A percentile compares a stretch with the other conserved stretches of the same genome.
Evolutionary conservation across 2,888 invertebrate genomes (phyloP).

Genomic region (Aporophyla lueneburgensis): DNA sequence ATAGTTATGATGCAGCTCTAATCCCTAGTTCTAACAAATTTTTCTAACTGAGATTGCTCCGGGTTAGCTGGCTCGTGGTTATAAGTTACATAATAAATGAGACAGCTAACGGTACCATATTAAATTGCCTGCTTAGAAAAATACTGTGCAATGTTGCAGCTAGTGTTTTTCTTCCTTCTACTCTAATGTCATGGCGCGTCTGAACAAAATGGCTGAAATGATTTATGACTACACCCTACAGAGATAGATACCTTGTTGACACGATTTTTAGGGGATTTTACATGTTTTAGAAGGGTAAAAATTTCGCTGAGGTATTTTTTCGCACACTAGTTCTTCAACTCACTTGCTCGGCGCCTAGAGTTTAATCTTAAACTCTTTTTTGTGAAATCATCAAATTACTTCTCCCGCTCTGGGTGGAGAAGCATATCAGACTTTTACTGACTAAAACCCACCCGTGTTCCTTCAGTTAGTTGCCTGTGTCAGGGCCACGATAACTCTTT

Average conservation of each 20-base stretch:
- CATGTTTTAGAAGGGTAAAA: too few species aligned
- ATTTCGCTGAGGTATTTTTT: too few species aligned
- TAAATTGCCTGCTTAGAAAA: conserved; percentile 26
- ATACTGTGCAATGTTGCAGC: not conserved
- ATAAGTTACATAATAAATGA: conserved; percentile 20
- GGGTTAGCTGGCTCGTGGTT: not conserved
- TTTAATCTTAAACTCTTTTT: too few species aligned
- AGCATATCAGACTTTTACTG: too few species aligned
- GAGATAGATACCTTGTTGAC: not conserved
- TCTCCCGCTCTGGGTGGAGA: too few species aligned
- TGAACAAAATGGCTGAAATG: not conserved
- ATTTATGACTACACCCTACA: not conserved
- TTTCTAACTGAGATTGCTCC: conserved; percentile 28
- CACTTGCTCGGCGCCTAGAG: too few species aligned
- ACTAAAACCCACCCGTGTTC: too few species aligned
- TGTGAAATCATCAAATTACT: too few species aligned
- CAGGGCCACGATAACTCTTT: too few species aligned
- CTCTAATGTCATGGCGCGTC: not conserved
- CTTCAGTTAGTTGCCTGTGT: too few species aligned
- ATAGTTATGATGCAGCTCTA: not conserved
- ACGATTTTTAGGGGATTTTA: not conserved
- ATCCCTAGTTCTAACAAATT: conserved; percentile 18
- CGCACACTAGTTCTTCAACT: too few species aligned
- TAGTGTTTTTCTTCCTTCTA: not conserved
- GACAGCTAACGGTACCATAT: conserved; percentile 7